These are phyloP conservation scores for Rafetus swinhoei DNA, from an alignment of 2,113 vertebrate species.

Conservation along the genomic window DNA sequence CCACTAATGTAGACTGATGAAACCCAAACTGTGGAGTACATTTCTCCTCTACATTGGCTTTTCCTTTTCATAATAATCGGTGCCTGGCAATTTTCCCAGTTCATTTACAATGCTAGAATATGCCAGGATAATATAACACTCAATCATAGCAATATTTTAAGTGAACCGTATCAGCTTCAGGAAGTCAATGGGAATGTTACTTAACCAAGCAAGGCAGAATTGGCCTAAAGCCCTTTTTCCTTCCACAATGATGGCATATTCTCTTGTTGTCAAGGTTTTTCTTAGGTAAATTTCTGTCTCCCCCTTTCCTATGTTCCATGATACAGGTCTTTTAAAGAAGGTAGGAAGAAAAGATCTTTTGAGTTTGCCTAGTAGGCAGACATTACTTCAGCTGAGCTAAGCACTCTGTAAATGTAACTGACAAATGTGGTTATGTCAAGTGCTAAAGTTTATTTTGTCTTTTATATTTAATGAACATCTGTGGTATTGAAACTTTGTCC, in stretches of 20 bases:
- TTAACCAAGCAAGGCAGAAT: slow-evolving; percentile 45
- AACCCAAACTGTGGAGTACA: slow-evolving; percentile 1
- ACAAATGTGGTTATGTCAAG: slow-evolving; percentile 61
- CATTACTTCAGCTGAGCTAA: slow-evolving; percentile 75
- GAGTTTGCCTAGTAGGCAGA: slow-evolving; percentile 61
- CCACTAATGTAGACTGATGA: not conserved
- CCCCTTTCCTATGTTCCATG: slow-evolving; percentile 50
- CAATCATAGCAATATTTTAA: slow-evolving; percentile 43
- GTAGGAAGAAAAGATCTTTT: slow-evolving; percentile 39
- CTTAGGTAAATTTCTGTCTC: not conserved
- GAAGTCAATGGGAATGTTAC: slow-evolving; percentile 41
- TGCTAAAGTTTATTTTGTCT: slow-evolving; percentile 33
- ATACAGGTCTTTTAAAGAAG: slow-evolving; percentile 53
- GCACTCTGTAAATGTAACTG: slow-evolving; percentile 65
- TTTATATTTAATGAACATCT: slow-evolving; percentile 70
- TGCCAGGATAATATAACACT: slow-evolving; percentile 44
- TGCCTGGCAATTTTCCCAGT: slow-evolving; percentile 45
- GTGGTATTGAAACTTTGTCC: slow-evolving; percentile 18
- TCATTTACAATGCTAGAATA: slow-evolving; percentile 48
- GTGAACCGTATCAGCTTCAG: slow-evolving; percentile 50
- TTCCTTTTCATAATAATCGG: slow-evolving; percentile 29
- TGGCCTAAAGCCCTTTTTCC: not conserved
- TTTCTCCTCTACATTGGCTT: slow-evolving; percentile 3
- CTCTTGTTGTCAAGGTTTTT: not conserved
- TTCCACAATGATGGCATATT: not conserved